Percentiles rank a stretch among this genome's conserved stretches.
phyloP scores from a whole-genome alignment of 2,113 vertebrate species.

The Solea solea region DNA sequence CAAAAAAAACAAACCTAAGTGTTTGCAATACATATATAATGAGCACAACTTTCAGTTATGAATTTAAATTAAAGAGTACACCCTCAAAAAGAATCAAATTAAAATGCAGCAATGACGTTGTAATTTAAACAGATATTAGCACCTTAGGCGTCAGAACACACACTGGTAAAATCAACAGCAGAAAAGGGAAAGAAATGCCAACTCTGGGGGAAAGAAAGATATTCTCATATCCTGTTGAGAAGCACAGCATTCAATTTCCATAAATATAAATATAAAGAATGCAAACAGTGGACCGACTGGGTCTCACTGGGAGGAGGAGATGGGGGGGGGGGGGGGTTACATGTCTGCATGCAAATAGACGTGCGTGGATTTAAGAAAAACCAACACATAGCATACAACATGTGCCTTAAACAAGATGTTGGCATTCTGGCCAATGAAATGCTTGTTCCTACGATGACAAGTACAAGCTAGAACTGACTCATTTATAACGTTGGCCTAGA shows the following conservation, averaged over 20 bases:
- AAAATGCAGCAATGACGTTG: conserved; percentile 62
- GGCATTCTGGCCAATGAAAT: conserved; percentile 58
- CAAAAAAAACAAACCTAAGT: conserved; percentile 43
- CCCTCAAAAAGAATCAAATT: conserved; percentile 66
- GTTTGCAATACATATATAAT: conserved; percentile 46
- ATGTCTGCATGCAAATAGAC: conserved; percentile 10
- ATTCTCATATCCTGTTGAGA: conserved; percentile 58
- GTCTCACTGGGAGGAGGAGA: conserved; percentile 27
- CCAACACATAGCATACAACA: conserved; percentile 18
- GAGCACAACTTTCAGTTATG: conserved; percentile 40
- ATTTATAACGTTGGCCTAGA: conserved; percentile 71
- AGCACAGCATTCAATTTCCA: conserved; percentile 57
- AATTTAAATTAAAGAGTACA: conserved; percentile 60
- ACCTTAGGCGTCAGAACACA: conserved; percentile 66
- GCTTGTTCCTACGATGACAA: conserved; percentile 59
- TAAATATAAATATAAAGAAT: conserved; percentile 71
- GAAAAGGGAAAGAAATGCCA: conserved; percentile 63
- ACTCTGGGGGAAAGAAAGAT: conserved; percentile 38
- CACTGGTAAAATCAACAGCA: conserved; percentile 69
- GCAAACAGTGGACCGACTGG: conserved; percentile 45
- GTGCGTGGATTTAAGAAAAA: conserved; percentile 1
- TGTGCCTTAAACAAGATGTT: conserved; percentile 58
- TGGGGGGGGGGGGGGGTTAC: conserved; percentile 3
- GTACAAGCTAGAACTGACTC: conserved; percentile 61
- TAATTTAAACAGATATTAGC: conserved; percentile 75